Evolutionary conservation across 2,797 vertebrate species (phyloP).

Genomic region (Falco naumanni): DNA sequence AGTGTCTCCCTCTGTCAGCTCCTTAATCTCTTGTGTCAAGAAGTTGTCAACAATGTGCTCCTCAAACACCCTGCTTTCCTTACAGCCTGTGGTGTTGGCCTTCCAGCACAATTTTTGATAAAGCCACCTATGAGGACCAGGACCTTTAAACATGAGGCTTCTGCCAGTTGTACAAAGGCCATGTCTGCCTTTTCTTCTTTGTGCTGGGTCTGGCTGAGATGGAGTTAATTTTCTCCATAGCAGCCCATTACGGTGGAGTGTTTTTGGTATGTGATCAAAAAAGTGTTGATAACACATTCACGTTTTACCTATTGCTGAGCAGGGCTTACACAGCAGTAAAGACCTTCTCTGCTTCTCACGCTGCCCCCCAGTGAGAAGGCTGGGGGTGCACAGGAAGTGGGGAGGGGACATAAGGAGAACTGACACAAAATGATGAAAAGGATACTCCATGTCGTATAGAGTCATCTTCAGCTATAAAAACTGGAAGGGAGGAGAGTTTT

Average conservation of each 20-base stretch:
- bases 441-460: neutral
- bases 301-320: neutral
- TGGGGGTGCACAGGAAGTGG: neutral
- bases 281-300: neutral
- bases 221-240: neutral
- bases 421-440: neutral
- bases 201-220: neutral
- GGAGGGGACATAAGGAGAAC: neutral
- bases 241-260: neutral
- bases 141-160: neutral
- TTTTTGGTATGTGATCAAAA: neutral
- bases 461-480: neutral
- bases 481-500: rapidly evolving
- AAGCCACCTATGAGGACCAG: neutral
- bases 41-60: neutral
- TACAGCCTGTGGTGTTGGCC: neutral
- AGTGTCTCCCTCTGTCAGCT: neutral
- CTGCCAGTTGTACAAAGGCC: neutral
- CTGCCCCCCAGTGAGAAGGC: rapidly evolving
- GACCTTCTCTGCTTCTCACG: neutral
- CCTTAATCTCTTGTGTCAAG: neutral
- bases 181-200: neutral
- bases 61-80: neutral
- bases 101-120: neutral
- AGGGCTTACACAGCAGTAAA: neutral